phyloP scores from a whole-genome alignment of 1,140 invertebrate genomes.

The Drosophila tani region DNA sequence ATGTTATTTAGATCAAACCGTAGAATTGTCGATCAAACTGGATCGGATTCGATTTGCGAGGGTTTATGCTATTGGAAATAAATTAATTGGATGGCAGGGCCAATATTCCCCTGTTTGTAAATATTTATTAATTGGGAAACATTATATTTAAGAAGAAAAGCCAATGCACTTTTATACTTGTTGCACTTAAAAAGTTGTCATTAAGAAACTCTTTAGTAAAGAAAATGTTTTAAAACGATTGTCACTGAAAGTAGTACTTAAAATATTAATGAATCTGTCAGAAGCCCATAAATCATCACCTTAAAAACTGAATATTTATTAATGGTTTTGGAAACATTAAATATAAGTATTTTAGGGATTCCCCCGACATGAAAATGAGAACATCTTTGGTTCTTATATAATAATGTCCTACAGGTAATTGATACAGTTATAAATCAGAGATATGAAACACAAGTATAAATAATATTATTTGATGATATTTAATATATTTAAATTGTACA shows the following conservation, averaged over 20 bases:
- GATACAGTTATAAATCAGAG: neutral
- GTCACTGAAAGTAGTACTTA: neutral
- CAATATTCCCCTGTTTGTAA: neutral
- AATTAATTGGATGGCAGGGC: neutral
- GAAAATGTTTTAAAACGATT: neutral
- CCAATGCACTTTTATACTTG: too few species aligned
- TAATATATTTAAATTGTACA: neutral
- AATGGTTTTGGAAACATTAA: too few species aligned
- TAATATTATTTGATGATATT: neutral
- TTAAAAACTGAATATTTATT: too few species aligned
- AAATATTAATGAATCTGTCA: neutral
- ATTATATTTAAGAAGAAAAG: neutral
- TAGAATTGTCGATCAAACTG: constrained; percentile 6
- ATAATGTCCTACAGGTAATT: too few species aligned
- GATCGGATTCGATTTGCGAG: constrained; percentile 1
- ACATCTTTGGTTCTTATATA: neutral
- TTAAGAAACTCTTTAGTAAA: neutral
- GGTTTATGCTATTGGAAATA: neutral
- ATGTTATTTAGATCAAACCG: constrained; percentile 21
- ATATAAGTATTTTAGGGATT: neutral
- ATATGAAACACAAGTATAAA: too few species aligned
- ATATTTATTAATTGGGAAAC: neutral
- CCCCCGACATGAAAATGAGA: neutral
- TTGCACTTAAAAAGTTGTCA: neutral
- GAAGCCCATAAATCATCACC: neutral